Conservation (phyloP, 2,888 invertebrate genomes). For the Drosophila kuntzei region DNA sequence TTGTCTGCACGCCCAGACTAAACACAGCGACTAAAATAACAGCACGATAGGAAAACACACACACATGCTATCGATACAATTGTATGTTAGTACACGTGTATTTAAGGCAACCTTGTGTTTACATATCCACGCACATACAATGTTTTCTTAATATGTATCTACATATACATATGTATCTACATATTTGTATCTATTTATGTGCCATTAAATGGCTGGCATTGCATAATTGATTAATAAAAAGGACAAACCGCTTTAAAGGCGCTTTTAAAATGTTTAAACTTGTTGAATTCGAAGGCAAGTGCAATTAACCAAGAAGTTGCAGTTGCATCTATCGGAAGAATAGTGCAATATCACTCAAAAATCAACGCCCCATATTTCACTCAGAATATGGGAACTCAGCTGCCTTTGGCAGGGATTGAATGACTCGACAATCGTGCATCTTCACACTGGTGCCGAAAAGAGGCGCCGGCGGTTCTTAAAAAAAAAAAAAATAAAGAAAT, state of each 20-base stretch:
- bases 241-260: slow-evolving; percentile 22
- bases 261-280: slow-evolving; percentile 8
- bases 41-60: slow-evolving; percentile 37
- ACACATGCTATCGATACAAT: slow-evolving; percentile 20
- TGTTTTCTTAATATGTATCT: slow-evolving; percentile 6
- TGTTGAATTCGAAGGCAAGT: slow-evolving; percentile 8
- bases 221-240: slow-evolving; percentile 45
- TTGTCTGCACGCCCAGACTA: slow-evolving; percentile 65
- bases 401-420: slow-evolving; percentile 4
- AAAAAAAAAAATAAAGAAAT: slow-evolving; percentile 43
- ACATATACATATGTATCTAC: slow-evolving; percentile 5
- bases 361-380: slow-evolving; percentile 76
- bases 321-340: slow-evolving; percentile 41
- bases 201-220: slow-evolving; percentile 51
- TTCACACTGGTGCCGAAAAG: slow-evolving; percentile 17
- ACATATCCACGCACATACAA: slow-evolving; percentile 23
- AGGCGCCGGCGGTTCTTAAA: slow-evolving; percentile 73
- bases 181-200: slow-evolving; percentile 35
- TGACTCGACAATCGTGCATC: slow-evolving; percentile 50
- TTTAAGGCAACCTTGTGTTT: slow-evolving; percentile 54
- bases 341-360: slow-evolving; percentile 80
- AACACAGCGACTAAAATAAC: slow-evolving; percentile 68
- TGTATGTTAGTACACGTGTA: slow-evolving; percentile 19
- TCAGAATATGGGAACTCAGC: slow-evolving; percentile 5
- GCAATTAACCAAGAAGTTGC: slow-evolving; percentile 24